Conservation (phyloP, 2,113 vertebrate species). For the Physeter macrocephalus region DNA sequence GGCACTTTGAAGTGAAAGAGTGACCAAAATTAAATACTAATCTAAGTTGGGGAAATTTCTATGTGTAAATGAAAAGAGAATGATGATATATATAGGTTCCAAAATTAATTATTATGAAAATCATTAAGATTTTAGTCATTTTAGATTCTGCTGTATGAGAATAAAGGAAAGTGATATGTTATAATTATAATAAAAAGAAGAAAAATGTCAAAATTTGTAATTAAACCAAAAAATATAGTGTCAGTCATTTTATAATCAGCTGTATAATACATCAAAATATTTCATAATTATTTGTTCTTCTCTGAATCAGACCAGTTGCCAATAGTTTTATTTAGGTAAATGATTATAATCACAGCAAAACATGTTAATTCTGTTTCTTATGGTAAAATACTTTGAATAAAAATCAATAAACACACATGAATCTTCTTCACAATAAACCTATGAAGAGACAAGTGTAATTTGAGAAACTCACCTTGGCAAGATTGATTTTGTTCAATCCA, state of each 20-base stretch:
- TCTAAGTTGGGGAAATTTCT: background rate
- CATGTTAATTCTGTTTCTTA: background rate
- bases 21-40: background rate
- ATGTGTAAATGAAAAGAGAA: background rate
- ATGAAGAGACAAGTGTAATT: background rate
- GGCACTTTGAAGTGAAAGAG: background rate
- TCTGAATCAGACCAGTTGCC: background rate
- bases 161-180: background rate
- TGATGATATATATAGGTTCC: background rate
- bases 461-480: background rate
- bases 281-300: slow-evolving; percentile 23
- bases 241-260: background rate
- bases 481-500: background rate
- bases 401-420: background rate
- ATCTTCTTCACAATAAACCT: background rate
- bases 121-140: background rate
- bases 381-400: background rate
- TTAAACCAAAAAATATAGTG: background rate
- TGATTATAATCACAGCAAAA: background rate
- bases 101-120: background rate
- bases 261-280: background rate
- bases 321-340: background rate
- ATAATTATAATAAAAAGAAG: background rate
- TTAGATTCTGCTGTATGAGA: background rate
- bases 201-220: background rate